Percentiles rank a stretch among this genome's conserved stretches.
Conservation (phyloP, 2,888 invertebrate species). For the Mythimna impura region DNA sequence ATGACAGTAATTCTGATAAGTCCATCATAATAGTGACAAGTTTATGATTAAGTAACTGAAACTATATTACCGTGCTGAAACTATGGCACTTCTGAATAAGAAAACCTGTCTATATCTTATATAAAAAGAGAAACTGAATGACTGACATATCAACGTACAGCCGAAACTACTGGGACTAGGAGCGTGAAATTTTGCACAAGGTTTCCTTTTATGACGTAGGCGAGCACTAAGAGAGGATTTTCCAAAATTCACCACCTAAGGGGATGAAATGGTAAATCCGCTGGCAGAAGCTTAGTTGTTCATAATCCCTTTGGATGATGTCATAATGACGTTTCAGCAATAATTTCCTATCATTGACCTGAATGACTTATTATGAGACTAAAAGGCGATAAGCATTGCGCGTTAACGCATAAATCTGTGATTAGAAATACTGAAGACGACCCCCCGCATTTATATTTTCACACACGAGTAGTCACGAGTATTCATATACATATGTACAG, state of each 20-base stretch:
- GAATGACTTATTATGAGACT: constrained; percentile 9
- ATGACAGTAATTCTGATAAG: constrained; percentile 7
- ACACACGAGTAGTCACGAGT: neutral
- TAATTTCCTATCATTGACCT: constrained; percentile 43
- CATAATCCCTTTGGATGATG: constrained; percentile 18
- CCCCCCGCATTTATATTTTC: constrained; percentile 32
- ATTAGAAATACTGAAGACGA: constrained; percentile 11
- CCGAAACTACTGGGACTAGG: too few species aligned
- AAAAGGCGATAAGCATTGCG: constrained; percentile 24
- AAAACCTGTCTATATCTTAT: neutral
- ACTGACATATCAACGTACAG: too few species aligned
- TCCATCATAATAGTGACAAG: neutral
- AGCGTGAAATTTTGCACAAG: too few species aligned
- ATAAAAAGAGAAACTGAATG: too few species aligned
- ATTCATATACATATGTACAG: neutral
- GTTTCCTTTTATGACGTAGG: too few species aligned
- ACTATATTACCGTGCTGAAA: constrained; percentile 6
- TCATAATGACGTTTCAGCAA: constrained; percentile 17
- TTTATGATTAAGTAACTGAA: constrained; percentile 1
- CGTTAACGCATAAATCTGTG: constrained; percentile 9
- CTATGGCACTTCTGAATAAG: neutral
- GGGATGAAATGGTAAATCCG: too few species aligned
- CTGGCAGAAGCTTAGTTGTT: neutral
- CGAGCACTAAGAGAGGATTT: too few species aligned
- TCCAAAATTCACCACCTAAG: too few species aligned